These are phyloP conservation scores for Hemibagrus guttatus DNA, from an alignment of 2,797 vertebrate genomes.

Conservation along the genomic window DNA sequence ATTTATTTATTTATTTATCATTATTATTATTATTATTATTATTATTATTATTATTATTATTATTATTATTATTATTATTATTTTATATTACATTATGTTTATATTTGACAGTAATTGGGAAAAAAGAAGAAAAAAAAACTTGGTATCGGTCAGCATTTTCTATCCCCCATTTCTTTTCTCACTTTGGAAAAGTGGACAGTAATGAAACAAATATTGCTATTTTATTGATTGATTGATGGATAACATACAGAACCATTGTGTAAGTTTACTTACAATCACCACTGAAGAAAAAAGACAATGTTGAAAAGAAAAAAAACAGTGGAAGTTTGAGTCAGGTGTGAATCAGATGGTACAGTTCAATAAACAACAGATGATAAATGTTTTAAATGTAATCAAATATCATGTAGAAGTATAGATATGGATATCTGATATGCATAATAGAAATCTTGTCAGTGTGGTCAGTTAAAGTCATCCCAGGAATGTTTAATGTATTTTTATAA, in stretches of 20 bases:
- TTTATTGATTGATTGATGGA: not conserved
- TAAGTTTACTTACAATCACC: not conserved
- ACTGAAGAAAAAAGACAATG: not conserved
- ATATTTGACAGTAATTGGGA: not conserved
- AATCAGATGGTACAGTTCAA: not conserved
- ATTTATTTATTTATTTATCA: no score
- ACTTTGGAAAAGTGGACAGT: not conserved
- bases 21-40: no score
- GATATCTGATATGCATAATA: not conserved
- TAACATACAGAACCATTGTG: not conserved
- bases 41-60: no score
- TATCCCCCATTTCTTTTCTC: not conserved
- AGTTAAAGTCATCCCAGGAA: not conserved
- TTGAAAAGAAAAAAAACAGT: not conserved
- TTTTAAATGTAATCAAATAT: not conserved
- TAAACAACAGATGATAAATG: not conserved
- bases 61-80: no score
- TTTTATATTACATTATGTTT: not conserved
- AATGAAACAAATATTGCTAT: not conserved
- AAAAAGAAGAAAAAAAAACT: not conserved
- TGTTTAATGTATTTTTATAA: not conserved
- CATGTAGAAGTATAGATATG: not conserved
- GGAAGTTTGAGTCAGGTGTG: not conserved
- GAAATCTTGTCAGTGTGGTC: not conserved
- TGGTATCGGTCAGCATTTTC: not conserved